Base-by-base conservation (phyloP, 2,888 invertebrate species). In the Dicycla oo region DNA sequence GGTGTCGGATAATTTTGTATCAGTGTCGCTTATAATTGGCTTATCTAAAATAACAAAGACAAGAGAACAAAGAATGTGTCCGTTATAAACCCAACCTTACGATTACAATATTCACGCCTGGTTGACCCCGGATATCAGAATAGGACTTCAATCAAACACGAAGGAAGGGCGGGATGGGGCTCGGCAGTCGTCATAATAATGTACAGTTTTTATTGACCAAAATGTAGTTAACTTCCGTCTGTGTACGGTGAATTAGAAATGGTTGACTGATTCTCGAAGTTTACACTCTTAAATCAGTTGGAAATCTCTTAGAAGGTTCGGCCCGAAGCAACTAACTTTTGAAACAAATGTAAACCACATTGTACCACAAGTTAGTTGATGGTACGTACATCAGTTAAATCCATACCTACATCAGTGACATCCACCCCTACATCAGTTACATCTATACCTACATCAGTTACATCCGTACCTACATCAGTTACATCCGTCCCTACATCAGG, bases 81-180 rank as follows among this genome's bases (percentile, higher is more conserved):
- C 66, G 73, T 62, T 51, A 69, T 51, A 49, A 71, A 30, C 75
- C 82, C 73, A 73, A 73, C 78, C 83, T 81, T 61, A 70, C 76
- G 73, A 74, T 58, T 66, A n/a, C n/a, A n/a, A n/a, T 11, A 34
- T 72, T 65, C 71, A 73, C 77, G 81, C 70, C 34, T 57, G 60
- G 72, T 8, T 68, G 73, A 40, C 34, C 26, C 68, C 75, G 86
- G 83, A 78, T 53, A 60, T 61, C 26, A 30, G 70, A 73, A n/a
- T 18, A 71, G 76, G 78, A 57, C 76, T 81, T 53, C 82, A 70
- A 64, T 80, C 69, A 71, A 65, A 68, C 62, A 57, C 34, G 61
- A 63, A 79, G 75, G 75, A 78, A 70, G 75, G 77, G 65, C 61
- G 62, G 56, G 65, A 62, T 58, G 49, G 69, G 64, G 71, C 47